A percentile compares a stretch with the other conserved stretches of the same genome.
These are phyloP conservation scores for Clarias pachynema DNA, from an alignment of 2,797 vertebrate species.

Conservation along the genomic window DNA sequence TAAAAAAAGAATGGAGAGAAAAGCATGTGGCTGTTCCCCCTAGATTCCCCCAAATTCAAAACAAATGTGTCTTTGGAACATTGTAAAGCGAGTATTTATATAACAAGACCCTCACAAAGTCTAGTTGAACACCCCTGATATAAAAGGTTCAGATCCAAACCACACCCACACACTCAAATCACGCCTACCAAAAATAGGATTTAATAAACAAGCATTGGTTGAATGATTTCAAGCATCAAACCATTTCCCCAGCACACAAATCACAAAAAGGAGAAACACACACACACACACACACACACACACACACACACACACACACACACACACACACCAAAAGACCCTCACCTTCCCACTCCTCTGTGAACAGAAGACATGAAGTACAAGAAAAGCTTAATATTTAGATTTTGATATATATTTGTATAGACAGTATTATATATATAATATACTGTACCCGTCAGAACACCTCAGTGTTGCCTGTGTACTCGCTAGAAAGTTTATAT, in stretches of 20 bases:
- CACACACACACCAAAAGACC: constrained; percentile 56
- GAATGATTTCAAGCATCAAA: constrained; percentile 57
- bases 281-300: constrained; percentile 52
- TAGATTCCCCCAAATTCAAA: neutral
- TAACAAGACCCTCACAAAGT: neutral
- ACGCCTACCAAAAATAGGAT: neutral
- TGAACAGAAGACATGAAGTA: constrained; percentile 64
- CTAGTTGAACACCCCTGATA: constrained; percentile 22
- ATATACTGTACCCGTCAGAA: neutral
- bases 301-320: constrained; percentile 54
- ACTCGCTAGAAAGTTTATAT: neutral
- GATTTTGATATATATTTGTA: neutral
- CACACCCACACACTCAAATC: neutral
- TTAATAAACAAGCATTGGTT: neutral
- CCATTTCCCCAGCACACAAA: constrained; percentile 47
- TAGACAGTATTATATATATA: too few relatives aligned
- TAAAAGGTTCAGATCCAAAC: constrained; percentile 3
- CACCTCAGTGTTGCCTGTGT: neutral
- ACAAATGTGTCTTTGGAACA: neutral
- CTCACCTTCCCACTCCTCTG: constrained; percentile 81
- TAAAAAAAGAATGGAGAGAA: neutral
- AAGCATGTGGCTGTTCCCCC: neutral
- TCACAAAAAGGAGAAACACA: constrained; percentile 49
- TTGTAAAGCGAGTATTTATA: neutral
- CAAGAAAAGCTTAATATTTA: constrained; percentile 27